phyloP scores from a whole-genome alignment of 2,113 vertebrate genomes.

The Atractosteus spatula region DNA sequence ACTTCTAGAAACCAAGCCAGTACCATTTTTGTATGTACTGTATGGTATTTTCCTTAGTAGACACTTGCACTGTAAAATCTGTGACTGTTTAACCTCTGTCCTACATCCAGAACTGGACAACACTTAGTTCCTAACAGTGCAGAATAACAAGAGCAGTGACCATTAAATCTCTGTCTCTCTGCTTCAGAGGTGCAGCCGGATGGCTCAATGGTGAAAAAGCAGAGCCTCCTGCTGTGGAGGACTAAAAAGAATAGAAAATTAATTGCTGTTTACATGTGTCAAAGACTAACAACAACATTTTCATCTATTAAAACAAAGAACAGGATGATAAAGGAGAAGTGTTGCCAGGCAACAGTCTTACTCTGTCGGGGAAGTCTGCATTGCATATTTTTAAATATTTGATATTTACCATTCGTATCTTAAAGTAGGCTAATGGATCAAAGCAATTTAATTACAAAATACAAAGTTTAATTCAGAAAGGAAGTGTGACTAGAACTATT shows the following conservation, averaged over 20 bases:
- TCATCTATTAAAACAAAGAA: slow-evolving; percentile 5
- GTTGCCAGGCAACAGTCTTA: slow-evolving; percentile 9
- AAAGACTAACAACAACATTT: not conserved
- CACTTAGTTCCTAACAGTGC: not conserved
- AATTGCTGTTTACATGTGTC: not conserved
- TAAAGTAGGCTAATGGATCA: slow-evolving; percentile 1
- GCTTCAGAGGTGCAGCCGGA: too few relatives aligned
- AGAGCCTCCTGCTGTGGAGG: too few relatives aligned
- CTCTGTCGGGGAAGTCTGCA: not conserved
- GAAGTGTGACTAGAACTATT: not conserved
- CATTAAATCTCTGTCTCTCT: too few relatives aligned
- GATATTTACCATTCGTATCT: slow-evolving; percentile 9
- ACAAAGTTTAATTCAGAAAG: not conserved
- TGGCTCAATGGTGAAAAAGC: too few relatives aligned
- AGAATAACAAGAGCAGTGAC: too few relatives aligned
- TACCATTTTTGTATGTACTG: too few relatives aligned
- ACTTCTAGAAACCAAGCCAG: too few relatives aligned
- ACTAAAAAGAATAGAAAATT: not conserved
- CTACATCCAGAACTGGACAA: not conserved
- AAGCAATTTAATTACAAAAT: not conserved
- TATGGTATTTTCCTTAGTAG: too few relatives aligned
- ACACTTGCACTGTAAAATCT: too few relatives aligned
- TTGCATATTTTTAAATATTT: slow-evolving; percentile 2
- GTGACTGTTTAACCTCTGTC: too few relatives aligned
- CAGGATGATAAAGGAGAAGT: not conserved